Conservation (phyloP, 2,888 invertebrate genomes). For the Metallyticus violacea region DNA sequence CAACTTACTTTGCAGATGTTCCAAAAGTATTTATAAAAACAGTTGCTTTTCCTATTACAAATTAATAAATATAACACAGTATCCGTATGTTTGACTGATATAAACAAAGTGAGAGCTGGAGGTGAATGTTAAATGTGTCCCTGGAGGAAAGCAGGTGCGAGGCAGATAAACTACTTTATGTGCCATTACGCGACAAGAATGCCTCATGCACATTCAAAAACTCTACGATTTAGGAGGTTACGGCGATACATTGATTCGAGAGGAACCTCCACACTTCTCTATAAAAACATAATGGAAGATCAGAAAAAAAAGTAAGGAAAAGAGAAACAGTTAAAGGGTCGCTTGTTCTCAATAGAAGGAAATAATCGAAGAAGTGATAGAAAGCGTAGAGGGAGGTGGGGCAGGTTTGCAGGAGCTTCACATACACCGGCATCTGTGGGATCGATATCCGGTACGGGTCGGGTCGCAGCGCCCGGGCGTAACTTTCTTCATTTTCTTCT, state of each 20-base stretch:
- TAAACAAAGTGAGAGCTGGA: not conserved
- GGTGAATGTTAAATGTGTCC: not conserved
- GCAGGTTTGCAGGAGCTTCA: not conserved
- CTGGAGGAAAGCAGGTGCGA: not conserved
- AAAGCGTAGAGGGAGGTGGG: not conserved
- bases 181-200: not conserved
- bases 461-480: not conserved
- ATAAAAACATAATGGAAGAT: not conserved
- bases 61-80: no score
- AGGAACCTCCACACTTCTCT: not conserved
- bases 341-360: not conserved
- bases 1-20: no score
- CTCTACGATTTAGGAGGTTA: not conserved
- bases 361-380: not conserved
- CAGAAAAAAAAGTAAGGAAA: not conserved
- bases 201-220: not conserved
- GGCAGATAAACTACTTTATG: not conserved
- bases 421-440: not conserved
- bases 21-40: no score
- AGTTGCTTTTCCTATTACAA: no score
- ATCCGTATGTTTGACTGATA: no score
- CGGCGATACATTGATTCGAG: not conserved
- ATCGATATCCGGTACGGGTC: conserved; percentile 15
- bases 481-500: not conserved
- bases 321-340: not conserved